A percentile compares a stretch with the other conserved stretches of the same genome.
Evolutionary conservation across 2,113 vertebrate genomes (phyloP).

Genomic region (Channa maculata): DNA sequence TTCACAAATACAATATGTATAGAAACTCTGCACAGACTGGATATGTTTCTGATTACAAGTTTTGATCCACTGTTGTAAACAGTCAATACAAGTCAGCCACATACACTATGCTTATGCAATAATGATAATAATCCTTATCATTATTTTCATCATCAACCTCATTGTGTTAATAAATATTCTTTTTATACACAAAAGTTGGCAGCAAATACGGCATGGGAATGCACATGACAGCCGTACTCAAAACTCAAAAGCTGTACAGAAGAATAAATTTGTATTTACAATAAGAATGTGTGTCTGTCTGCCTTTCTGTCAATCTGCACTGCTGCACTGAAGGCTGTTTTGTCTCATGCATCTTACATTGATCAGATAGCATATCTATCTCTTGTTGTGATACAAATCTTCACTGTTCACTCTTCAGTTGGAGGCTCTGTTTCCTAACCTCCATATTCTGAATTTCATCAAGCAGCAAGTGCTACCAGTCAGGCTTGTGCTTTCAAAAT

Average conservation of each 20-base stretch:
- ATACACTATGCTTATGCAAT: slow-evolving; percentile 79
- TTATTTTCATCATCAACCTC: slow-evolving; percentile 75
- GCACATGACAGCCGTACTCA: slow-evolving; percentile 82
- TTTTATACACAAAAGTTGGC: slow-evolving; percentile 87
- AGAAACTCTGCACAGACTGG: slow-evolving; percentile 82
- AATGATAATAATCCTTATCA: slow-evolving; percentile 69
- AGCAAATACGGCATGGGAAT: slow-evolving; percentile 86
- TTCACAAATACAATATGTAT: slow-evolving; percentile 83
- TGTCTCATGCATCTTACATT: slow-evolving; percentile 74
- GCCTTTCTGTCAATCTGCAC: slow-evolving; percentile 62
- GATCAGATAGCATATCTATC: slow-evolving; percentile 39
- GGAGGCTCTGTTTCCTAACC: slow-evolving; percentile 59
- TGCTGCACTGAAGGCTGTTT: slow-evolving; percentile 72
- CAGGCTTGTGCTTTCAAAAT: slow-evolving; percentile 79
- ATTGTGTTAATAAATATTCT: slow-evolving; percentile 80
- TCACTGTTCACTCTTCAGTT: slow-evolving; percentile 24
- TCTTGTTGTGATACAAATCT: slow-evolving; percentile 48
- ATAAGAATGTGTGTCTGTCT: slow-evolving; percentile 81
- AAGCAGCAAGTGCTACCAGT: slow-evolving; percentile 62
- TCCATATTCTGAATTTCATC: slow-evolving; percentile 41
- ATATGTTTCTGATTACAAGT: slow-evolving; percentile 77
- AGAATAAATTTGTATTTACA: slow-evolving; percentile 90
- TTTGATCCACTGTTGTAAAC: slow-evolving; percentile 82
- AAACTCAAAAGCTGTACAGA: slow-evolving; percentile 90
- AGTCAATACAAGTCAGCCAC: slow-evolving; percentile 83